Evolutionary conservation across 2,888 invertebrate species (phyloP).

Genomic region (Tetragnatha montana): DNA sequence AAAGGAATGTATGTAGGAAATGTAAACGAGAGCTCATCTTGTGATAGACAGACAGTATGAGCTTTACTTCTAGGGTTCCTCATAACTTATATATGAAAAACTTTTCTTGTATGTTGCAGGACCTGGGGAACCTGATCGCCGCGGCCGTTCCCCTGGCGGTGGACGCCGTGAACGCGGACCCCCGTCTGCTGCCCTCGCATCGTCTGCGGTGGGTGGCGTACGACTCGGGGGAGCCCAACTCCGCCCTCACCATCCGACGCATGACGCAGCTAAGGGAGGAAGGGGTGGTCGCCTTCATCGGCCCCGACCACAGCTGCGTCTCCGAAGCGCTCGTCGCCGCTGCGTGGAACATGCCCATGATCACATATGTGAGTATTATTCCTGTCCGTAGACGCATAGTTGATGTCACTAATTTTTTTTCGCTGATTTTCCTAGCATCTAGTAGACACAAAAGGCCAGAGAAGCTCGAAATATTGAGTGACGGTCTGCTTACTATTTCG

Average conservation of each 20-base stretch:
- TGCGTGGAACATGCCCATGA: constrained; percentile 77
- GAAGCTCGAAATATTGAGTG: too few relatives aligned
- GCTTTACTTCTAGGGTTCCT: too few relatives aligned
- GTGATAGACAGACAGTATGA: too few relatives aligned
- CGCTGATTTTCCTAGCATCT: too few relatives aligned
- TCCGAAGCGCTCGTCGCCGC: constrained; percentile 77
- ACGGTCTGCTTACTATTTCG: too few relatives aligned
- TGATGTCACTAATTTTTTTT: too few relatives aligned
- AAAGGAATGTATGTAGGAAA: too few relatives aligned
- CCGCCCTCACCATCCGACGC: constrained; percentile 71
- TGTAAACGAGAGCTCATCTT: too few relatives aligned
- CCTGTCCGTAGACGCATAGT: too few relatives aligned
- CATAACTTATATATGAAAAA: too few relatives aligned
- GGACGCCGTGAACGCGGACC: constrained; percentile 72
- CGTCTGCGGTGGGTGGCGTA: constrained; percentile 73
- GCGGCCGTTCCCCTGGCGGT: constrained; percentile 73
- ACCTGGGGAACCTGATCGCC: constrained; percentile 72
- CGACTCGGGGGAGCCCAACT: constrained; percentile 72
- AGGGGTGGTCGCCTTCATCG: constrained; percentile 79
- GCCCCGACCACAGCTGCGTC: constrained; percentile 77
- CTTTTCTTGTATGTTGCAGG: constrained; percentile 15
- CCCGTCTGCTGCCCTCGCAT: constrained; percentile 71
- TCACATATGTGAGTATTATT: constrained; percentile 76
- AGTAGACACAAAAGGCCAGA: too few relatives aligned
- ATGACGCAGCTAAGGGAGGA: constrained; percentile 76